Evolutionary conservation across 2,888 invertebrate genomes (phyloP), one percentile per base, ranked within the genome.

Genomic region (Lomographa bimaculata): DNA sequence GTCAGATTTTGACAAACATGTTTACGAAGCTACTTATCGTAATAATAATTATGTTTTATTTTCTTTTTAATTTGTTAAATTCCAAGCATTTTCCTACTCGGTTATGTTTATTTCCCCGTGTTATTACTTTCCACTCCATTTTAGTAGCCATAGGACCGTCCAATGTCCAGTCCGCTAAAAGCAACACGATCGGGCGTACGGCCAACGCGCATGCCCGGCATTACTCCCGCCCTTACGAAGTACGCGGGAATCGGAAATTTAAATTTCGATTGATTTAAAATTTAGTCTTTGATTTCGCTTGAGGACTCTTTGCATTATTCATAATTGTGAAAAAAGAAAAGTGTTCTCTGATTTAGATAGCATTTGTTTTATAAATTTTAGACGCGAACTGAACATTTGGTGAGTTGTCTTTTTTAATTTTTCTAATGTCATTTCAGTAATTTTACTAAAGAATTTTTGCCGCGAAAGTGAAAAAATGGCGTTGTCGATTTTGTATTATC

Each of bases 141-240:
- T 70, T 67, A 59, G 61, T 62, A 66, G 66, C 52, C 66, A 78
- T 76, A 68, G 74, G 65, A 64, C 71, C 74, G 67, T 71, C 61
- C 59, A 54, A 57, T 65, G 73, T 70, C 80, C 85, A 85, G 85
- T 85, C 73, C 71, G 68, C 64, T 71, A 62, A 74, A 77, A 75
- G 80, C 85, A 74, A 63, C 74, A 71, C 73, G 64, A 68, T 57
- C 64, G 71, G 63, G 54, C 71, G 69, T 68, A 73, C 61, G 71
- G 65, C 58, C 68, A 48, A 60, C 60, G 65, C 60, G 70, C 64
- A 64, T 62, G 64, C 63, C 20, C 41, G 19, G 5, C 9, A 53
- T 52, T 57, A 52, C 51, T 3, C 49, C 43, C 48, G 64, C 67
- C 72, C 68, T 68, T 62, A 54, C 21, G 26, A 46, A 52, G 39